Base-by-base conservation (phyloP, 2,888 invertebrate species). In the Harpalus rubripes region DNA sequence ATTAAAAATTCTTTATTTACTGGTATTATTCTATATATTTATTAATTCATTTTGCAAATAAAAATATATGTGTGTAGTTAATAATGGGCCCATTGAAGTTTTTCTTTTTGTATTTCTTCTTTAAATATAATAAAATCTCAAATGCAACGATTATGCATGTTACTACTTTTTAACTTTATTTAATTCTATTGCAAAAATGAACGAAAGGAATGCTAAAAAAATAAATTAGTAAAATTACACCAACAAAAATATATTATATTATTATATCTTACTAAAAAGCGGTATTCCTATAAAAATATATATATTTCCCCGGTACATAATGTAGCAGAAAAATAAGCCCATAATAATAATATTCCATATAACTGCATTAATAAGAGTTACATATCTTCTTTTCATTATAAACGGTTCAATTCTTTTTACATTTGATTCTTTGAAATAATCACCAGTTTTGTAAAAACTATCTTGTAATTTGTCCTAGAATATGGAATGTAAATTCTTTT, bases 381-480 rank as follows among this genome's bases (percentile, higher is more conserved):
- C 94, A 52, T 93, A 91, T 74, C 96, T 93, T 41, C 94, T 94
- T 6, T 93, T 90, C 22, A 94, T 88, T 76, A 91, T 90, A 87
- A 95, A 94, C 0, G 93, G 91, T 68, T 94, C 93, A 26, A 94
- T 91, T 88, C 94, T 93, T 87, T 93, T 92, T 5, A 96, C 93
- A 4, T 96, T 96, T 4, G 96, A 96, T 65, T 94, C 94, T 76
- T 93, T 91, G 90, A 96, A 96, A 91, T 96, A 97, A 90, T 96
- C 95, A 10, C 96, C 97, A 1, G 95, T 95, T 88, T 94, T 93
- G n/a, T 93, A 87, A 89, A 95, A 96, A 86, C 95, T 96, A 16
- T 95, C 95, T 88, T 94, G 93, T 93, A 96, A 92, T 90, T 93
- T 93, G 90, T 96, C 96, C 95, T 95, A 90, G 32, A 32, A 32